Evolutionary conservation across 2,888 invertebrate genomes (phyloP), one percentile per base, ranked within the genome.

Genomic region (Agonopterix arenella): DNA sequence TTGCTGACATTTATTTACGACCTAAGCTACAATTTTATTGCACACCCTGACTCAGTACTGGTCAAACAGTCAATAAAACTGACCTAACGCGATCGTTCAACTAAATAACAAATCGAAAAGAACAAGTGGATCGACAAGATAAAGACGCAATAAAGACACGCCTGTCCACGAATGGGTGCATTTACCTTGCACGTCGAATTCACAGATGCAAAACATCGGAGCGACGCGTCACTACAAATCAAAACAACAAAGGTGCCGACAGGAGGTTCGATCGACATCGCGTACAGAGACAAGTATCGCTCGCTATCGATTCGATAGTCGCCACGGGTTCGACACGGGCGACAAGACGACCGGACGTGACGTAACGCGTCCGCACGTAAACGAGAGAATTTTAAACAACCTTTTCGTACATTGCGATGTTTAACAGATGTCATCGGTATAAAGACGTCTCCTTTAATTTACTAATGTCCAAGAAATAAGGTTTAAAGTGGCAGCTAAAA

Each of bases 361-460:
- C 85, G 86, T 84, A 83, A 83, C 68, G 60, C 61, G 68, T 66
- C 71, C 72, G 73, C 68, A 79, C 80, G 83, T 84, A 83, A 81
- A 83, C 80, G 70, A 73, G 76, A 81, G 85, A 84, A 89, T 86
- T 84, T 85, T 84, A 86, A 88, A 85, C 85, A 86, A 85, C 76
- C 81, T 79, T 80, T 81, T 76, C 70, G 77, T 79, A 76, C 77
- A 80, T 75, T 73, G 76, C 73, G 73, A 47, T 70, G 76, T 76
- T 74, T 78, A 41, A 76, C 80, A 84, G 71, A 84, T 83, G 82
- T 81, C 82, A 77, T 70, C 73, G 67, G 64, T 62, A 70, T 72
- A 75, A 76, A 68, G 61, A 68, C 64, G 61, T 70, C 65, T 63
- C 67, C 63, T 70, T 64, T 8, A 36, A 44, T 42, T 44, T n/a